A percentile compares a stretch with the other conserved stretches of the same genome.
phyloP scores from a whole-genome alignment of 2,888 invertebrate species.

The Ornithoptera alexandrae region DNA sequence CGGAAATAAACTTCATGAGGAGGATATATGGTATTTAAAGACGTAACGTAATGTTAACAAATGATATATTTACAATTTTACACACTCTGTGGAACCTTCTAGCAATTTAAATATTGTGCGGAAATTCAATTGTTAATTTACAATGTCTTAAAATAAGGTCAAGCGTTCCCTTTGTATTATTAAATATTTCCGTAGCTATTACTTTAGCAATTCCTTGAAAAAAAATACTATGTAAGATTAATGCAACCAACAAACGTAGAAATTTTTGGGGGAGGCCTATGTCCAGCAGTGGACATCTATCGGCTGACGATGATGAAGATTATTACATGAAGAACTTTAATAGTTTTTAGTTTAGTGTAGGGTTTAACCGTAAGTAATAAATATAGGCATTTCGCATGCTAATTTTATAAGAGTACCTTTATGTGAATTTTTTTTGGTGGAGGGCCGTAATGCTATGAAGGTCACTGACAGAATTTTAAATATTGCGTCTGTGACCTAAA shows the following conservation, averaged over 20 bases:
- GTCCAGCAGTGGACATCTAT: no score
- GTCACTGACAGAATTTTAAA: constrained; percentile 27
- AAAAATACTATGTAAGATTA: no score
- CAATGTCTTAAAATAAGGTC: constrained; percentile 2
- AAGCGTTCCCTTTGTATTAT: constrained; percentile 9
- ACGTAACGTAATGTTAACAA: neutral
- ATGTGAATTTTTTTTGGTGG: constrained; percentile 13
- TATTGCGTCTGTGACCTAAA: constrained; percentile 28
- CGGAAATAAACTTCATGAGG: constrained; percentile 52
- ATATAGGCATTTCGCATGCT: constrained; percentile 8
- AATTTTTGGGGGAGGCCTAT: no score
- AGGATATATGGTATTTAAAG: constrained; percentile 30
- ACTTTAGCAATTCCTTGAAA: neutral
- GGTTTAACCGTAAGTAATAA: neutral
- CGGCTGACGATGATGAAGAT: no score
- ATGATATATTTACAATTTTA: neutral
- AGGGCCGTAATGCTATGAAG: constrained; percentile 13
- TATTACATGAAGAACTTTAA: neutral
- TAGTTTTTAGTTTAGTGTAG: neutral
- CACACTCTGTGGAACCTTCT: neutral
- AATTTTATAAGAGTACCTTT: constrained; percentile 11
- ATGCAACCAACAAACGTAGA: no score
- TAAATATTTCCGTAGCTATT: neutral
- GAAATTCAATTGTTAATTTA: constrained; percentile 12
- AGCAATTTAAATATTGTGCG: neutral